These are phyloP conservation scores for Staurois parvus DNA, from an alignment of 2,797 vertebrate genomes.

Conservation along the genomic window DNA sequence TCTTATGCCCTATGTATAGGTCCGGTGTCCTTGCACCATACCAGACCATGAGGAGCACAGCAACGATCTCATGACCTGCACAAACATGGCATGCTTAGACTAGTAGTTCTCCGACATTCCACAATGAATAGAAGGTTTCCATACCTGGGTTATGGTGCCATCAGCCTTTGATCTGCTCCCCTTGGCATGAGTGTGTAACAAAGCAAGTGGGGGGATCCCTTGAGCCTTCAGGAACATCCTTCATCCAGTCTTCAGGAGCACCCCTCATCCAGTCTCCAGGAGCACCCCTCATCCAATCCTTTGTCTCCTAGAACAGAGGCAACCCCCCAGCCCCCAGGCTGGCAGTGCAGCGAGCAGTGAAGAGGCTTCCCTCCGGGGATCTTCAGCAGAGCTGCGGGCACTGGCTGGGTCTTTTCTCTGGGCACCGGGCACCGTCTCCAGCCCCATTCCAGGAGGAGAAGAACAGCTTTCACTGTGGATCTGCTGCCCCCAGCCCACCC, in stretches of 20 bases:
- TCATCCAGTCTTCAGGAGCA: slow-evolving; percentile 13
- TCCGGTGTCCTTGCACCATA: too few relatives aligned
- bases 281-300: slow-evolving; percentile 13
- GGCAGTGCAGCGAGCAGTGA: neutral
- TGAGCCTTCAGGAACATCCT: slow-evolving; percentile 27
- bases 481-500: slow-evolving; percentile 26
- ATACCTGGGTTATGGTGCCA: neutral
- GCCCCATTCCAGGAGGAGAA: neutral
- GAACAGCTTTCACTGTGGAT: neutral
- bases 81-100: neutral
- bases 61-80: neutral
- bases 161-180: neutral
- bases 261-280: neutral
- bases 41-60: too few relatives aligned
- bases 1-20: too few relatives aligned
- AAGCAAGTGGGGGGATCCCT: neutral
- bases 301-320: slow-evolving; percentile 14
- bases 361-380: neutral
- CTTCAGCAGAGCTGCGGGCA: slow-evolving; percentile 16
- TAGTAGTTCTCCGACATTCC: neutral
- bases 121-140: neutral
- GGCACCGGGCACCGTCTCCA: neutral
- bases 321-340: slow-evolving; percentile 2
- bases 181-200: neutral
- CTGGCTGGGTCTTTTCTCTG: neutral